Conservation (phyloP, 2,113 vertebrate species). For the Cygnus atratus region DNA sequence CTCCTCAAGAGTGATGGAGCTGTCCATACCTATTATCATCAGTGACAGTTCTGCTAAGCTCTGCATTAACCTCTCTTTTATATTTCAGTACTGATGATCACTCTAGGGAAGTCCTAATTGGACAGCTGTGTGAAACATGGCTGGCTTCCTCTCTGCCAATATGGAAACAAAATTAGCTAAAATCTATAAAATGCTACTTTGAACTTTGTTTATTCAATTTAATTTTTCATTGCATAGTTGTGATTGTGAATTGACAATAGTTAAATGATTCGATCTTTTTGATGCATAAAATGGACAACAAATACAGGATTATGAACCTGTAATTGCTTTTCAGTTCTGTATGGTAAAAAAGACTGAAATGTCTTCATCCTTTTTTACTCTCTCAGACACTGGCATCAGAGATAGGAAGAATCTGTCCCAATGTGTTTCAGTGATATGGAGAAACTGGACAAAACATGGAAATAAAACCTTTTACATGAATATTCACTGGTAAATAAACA, state of each 20-base stretch:
- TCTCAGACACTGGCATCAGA: neutral
- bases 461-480: neutral
- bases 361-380: neutral
- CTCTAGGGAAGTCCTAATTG: constrained; percentile 8
- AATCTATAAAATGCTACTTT: neutral
- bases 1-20: neutral
- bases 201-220: neutral
- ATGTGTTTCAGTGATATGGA: neutral
- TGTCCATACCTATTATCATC: constrained; percentile 2
- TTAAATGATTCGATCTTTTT: neutral
- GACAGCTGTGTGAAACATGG: neutral
- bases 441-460: neutral
- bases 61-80: constrained; percentile 24
- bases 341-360: neutral
- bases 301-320: neutral
- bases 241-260: neutral
- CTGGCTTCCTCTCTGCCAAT: neutral
- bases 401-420: neutral
- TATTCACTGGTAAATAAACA: neutral
- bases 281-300: neutral
- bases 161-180: neutral
- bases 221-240: neutral
- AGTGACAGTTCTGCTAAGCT: neutral
- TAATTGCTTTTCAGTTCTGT: neutral
- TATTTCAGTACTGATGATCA: constrained; percentile 22